A percentile compares a stretch with the other conserved stretches of the same genome.
Evolutionary conservation across 2,888 invertebrate species (phyloP).

Genomic region (Thumatha senex): DNA sequence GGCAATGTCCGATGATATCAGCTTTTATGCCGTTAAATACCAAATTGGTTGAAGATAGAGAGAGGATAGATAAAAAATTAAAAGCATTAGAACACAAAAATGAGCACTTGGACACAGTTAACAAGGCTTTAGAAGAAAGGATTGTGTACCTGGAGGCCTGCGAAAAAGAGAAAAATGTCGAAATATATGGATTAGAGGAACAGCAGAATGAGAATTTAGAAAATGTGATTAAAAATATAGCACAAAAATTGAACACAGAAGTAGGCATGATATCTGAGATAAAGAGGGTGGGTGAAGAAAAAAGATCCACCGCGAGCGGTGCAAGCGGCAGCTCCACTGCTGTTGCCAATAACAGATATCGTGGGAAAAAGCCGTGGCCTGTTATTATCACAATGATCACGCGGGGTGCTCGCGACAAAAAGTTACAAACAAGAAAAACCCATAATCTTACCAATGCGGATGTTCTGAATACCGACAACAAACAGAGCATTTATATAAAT

Average conservation of each 20-base stretch:
- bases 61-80: neutral
- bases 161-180: no score
- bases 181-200: neutral
- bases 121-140: neutral
- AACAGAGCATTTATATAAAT: neutral
- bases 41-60: conserved; percentile 2
- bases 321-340: neutral
- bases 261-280: neutral
- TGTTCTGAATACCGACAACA: conserved; percentile 2
- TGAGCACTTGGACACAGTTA: neutral
- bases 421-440: conserved; percentile 8
- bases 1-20: neutral
- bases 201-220: neutral
- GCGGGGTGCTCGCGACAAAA: conserved; percentile 1
- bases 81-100: neutral
- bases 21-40: neutral
- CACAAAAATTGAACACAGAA: neutral
- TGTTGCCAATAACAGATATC: no score
- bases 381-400: neutral
- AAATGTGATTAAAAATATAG: neutral
- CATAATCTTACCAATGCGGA: conserved; percentile 8
- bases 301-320: no score
- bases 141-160: neutral
- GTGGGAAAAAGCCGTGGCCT: neutral
- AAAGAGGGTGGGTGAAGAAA: neutral